A percentile compares a stretch with the other conserved stretches of the same genome.
Evolutionary conservation across 2,888 invertebrate species (phyloP).

Genomic region (Alsophila aescularia): DNA sequence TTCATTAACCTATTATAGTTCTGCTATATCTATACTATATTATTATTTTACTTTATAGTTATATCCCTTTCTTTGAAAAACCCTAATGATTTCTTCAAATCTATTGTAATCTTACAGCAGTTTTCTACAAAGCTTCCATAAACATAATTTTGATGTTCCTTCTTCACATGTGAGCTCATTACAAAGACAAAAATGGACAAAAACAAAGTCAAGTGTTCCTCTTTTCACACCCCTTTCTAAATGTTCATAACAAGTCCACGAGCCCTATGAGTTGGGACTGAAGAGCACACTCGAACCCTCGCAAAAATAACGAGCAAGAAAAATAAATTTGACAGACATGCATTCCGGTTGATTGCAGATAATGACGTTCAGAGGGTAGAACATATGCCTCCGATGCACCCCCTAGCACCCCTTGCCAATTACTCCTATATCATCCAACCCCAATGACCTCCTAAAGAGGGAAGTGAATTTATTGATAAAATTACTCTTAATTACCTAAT

Average conservation of each 20-base stretch:
- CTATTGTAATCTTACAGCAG: too few species aligned
- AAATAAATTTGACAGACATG: conserved; percentile 51
- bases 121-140: too few species aligned
- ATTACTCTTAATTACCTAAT: conserved; percentile 35
- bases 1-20: too few species aligned
- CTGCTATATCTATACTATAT: too few species aligned
- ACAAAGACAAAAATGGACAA: neutral
- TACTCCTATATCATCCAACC: conserved; percentile 37
- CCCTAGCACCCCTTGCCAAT: conserved; percentile 57
- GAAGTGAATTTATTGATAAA: conserved; percentile 30
- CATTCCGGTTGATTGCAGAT: conserved; percentile 66
- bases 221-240: conserved; percentile 7
- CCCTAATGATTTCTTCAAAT: neutral
- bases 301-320: conserved; percentile 35
- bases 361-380: conserved; percentile 58
- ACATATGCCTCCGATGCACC: conserved; percentile 68
- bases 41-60: too few species aligned
- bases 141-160: neutral
- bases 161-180: neutral
- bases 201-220: neutral
- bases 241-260: too few species aligned
- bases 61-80: too few species aligned
- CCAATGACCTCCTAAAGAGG: conserved; percentile 7
- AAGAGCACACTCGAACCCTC: conserved; percentile 6
- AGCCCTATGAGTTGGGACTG: conserved; percentile 8